Base-by-base conservation (phyloP, 2,113 vertebrate genomes). In the Clarias magur region DNA sequence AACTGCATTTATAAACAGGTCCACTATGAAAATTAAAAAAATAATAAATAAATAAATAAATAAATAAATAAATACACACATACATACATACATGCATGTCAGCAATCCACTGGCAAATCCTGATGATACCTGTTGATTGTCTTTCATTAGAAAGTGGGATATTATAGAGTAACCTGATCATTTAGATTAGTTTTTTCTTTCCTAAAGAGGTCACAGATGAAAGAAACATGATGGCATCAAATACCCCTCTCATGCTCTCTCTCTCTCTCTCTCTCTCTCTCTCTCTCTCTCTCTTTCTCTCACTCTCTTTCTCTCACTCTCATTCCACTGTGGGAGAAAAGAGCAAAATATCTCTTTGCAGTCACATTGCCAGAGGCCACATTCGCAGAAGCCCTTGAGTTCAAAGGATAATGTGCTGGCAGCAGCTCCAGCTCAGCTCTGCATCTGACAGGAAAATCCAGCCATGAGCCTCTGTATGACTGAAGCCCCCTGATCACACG, bases 281-380 rank as follows among this genome's bases (percentile, higher is more conserved):
- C 48, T 7, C 8, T 21, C 81, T 83, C 81, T 53, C 62, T 68
- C 81, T 34, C 12, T 25, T 34, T 63, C 38, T 1, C 53, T 11
- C 25, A 11, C 48, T 70, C 48, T 9, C 12, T 8, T n/a, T 34
- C 56, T 11, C n/a, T 60, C 21, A 13, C 62, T 70, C 48, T 57
- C 48, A 34, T 53, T 13, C 65, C 5, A 10, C 27, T 42, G 27
- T n/a, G 53, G 13, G 68, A 42, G 68, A 81, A 68, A 48, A 70
- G 34, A 38, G 16, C 34, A 38, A 9, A 30, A n/a, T 34, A 53
- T 81, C n/a, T 80, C 27, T 80, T 54, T 38, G 62, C 63, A 72
- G 78, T 73, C 56, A 73, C 85, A 53, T 27, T 27, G 65, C 67
- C 85, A 73, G 65, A 73, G 85, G 85, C 85, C 42, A 65, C 73